phyloP scores from a whole-genome alignment of 2,113 vertebrate species.

The Crotalus viridis region DNA sequence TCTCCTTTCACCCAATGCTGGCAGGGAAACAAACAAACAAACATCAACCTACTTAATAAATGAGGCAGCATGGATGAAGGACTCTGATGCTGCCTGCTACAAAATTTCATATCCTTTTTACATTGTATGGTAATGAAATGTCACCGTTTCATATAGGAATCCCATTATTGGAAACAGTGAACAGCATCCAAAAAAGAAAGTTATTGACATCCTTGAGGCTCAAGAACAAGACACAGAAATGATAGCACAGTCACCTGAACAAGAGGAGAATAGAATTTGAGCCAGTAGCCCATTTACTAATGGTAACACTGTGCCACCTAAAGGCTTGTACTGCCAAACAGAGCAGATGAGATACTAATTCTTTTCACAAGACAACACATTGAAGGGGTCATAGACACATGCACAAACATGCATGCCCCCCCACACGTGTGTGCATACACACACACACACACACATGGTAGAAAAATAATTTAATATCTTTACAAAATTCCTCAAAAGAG shows the following conservation, averaged over 20 bases:
- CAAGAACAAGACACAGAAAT: not conserved
- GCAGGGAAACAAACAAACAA: no score
- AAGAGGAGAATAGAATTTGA: not conserved
- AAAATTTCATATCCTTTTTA: not conserved
- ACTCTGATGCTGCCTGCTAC: not conserved
- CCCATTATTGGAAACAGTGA: not conserved
- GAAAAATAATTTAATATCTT: no score
- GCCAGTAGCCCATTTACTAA: not conserved
- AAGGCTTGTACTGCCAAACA: no score
- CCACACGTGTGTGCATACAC: fast-evolving
- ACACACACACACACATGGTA: no score
- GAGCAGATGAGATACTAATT: no score
- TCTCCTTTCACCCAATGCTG: not conserved
- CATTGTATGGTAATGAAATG: not conserved
- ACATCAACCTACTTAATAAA: not conserved
- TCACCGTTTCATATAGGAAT: not conserved
- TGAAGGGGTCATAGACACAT: no score
- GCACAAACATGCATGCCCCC: no score
- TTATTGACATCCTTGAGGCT: not conserved
- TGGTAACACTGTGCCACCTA: no score
- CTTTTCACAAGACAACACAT: no score
- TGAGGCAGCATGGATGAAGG: not conserved
- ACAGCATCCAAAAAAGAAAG: not conserved
- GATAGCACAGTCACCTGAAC: not conserved
- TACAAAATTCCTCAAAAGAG: no score